Evolutionary conservation across 2,888 invertebrate species (phyloP).

Genomic region (Tanytarsus gracilentus): DNA sequence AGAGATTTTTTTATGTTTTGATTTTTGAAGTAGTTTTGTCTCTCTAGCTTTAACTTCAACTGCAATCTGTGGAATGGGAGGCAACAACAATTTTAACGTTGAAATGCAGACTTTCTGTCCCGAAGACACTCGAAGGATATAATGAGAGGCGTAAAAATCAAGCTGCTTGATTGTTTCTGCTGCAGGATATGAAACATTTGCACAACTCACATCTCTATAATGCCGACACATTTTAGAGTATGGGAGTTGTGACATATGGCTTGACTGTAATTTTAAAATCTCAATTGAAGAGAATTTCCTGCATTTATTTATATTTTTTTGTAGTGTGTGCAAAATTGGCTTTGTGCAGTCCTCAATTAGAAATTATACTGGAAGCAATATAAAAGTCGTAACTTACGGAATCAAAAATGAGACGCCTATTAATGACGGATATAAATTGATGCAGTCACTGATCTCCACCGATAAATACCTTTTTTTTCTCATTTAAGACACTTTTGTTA

Average conservation of each 20-base stretch:
- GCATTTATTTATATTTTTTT: neutral
- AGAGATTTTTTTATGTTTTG: neutral
- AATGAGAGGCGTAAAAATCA: constrained; percentile 4
- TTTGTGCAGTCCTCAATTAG: no score
- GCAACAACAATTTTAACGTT: no score
- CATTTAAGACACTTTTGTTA: neutral
- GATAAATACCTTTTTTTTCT: neutral
- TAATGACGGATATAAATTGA: no score
- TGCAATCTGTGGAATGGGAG: no score
- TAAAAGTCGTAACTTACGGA: no score
- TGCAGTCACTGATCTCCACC: no score
- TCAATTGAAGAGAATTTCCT: constrained; percentile 3
- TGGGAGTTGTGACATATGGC: constrained; percentile 6
- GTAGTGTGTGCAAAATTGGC: no score
- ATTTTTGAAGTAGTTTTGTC: neutral
- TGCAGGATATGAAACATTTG: neutral
- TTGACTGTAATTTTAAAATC: constrained; percentile 7
- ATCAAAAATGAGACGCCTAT: no score
- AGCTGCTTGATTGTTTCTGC: neutral
- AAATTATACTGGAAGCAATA: no score
- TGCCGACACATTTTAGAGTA: neutral
- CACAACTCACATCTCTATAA: no score
- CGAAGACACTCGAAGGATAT: neutral
- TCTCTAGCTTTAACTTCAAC: neutral
- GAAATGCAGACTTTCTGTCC: neutral